Evolutionary conservation across 2,888 invertebrate genomes (phyloP).

Genomic region (Spilosoma lubricipeda): DNA sequence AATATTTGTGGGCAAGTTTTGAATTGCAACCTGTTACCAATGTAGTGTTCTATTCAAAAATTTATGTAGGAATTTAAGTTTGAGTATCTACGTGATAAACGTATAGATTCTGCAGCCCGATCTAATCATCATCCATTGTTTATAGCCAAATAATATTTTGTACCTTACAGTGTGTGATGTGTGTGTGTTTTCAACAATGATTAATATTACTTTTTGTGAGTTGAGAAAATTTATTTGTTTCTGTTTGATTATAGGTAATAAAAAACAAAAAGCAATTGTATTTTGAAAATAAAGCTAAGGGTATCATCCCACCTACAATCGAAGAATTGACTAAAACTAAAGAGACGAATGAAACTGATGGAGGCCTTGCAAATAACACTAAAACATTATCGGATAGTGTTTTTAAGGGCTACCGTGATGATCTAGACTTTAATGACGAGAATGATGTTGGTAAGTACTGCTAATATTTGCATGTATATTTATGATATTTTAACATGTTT

Average conservation of each 20-base stretch:
- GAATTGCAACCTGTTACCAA: too few relatives aligned
- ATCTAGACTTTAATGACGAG: constrained; percentile 93
- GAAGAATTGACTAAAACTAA: constrained; percentile 69
- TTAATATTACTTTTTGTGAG: too few relatives aligned
- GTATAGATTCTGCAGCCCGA: too few relatives aligned
- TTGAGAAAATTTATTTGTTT: background rate
- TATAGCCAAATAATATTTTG: too few relatives aligned
- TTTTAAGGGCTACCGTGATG: constrained; percentile 90
- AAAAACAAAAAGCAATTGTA: constrained; percentile 87
- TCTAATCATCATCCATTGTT: too few relatives aligned
- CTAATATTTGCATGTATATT: background rate
- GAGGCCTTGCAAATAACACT: constrained; percentile 64
- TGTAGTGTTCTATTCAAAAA: too few relatives aligned
- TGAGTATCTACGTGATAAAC: too few relatives aligned
- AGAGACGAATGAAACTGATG: constrained; percentile 65
- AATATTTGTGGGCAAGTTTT: too few relatives aligned
- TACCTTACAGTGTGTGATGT: too few relatives aligned
- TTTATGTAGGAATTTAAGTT: too few relatives aligned
- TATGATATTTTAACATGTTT: too few relatives aligned
- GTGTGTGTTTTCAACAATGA: too few relatives aligned
- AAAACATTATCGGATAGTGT: constrained; percentile 81
- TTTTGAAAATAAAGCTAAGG: constrained; percentile 80
- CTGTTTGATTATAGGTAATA: constrained; percentile 73
- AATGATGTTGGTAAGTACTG: constrained; percentile 88
- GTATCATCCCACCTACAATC: constrained; percentile 72